Conservation (phyloP, 2,797 vertebrate species). For the Clarias fuscus region DNA sequence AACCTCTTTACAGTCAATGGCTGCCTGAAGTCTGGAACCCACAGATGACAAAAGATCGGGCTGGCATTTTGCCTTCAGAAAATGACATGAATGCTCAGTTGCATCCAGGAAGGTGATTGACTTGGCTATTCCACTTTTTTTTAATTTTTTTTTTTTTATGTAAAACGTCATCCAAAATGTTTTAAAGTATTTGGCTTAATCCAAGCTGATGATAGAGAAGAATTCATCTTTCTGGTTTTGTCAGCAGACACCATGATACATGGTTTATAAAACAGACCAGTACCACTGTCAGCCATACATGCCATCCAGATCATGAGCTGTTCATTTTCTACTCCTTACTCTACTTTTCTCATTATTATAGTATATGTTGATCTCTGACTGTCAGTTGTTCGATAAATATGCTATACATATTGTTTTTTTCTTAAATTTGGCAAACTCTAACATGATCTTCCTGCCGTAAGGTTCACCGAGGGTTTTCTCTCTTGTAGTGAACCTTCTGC, state of each 20-base stretch:
- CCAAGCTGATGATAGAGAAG: neutral
- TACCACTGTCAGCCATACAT: neutral
- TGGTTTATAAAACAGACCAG: neutral
- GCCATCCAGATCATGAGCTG: neutral
- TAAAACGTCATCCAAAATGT: neutral
- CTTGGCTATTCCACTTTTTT: neutral
- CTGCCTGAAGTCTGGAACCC: neutral
- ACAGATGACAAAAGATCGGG: neutral
- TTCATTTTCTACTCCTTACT: neutral
- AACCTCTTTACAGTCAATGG: neutral
- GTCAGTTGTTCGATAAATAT: neutral
- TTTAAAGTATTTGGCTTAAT: constrained; percentile 27
- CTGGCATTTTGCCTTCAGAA: neutral
- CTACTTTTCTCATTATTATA: neutral
- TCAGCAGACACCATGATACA: neutral
- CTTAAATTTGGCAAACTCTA: neutral
- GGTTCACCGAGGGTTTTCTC: neutral
- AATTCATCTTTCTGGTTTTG: neutral
- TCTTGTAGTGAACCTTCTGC: neutral
- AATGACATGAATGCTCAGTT: neutral
- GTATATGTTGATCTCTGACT: neutral
- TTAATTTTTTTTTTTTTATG: neutral
- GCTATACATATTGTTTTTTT: neutral
- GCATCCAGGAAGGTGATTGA: neutral
- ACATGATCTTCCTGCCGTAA: no score